Conservation (phyloP, 2,797 vertebrate genomes). For the Oreortyx pictus region DNA sequence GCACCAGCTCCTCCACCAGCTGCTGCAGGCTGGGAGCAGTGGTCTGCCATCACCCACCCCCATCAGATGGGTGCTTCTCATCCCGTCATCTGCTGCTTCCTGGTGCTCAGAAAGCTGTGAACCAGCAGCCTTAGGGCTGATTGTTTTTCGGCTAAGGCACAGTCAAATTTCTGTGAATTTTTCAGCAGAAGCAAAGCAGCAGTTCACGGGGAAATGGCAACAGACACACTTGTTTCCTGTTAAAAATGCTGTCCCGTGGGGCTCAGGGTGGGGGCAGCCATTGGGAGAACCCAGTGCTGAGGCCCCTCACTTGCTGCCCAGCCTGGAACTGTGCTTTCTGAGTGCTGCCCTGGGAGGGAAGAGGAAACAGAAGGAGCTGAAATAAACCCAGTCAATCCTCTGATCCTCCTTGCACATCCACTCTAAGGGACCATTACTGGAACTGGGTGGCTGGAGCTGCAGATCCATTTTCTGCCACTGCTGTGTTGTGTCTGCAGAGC, state of each 20-base stretch:
- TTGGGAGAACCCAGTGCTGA: not conserved
- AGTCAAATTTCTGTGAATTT: not conserved
- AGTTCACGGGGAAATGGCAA: not conserved
- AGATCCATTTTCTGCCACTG: not conserved
- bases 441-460: not conserved
- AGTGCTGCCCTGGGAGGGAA: not conserved
- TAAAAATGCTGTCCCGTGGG: not conserved
- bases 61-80: not conserved
- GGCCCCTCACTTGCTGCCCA: not conserved
- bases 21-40: fast-evolving
- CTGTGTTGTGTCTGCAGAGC: not conserved
- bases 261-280: not conserved
- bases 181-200: not conserved
- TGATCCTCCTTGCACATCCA: not conserved
- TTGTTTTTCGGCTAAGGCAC: not conserved
- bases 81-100: not conserved
- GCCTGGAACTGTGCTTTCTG: fast-evolving
- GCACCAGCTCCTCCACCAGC: not conserved
- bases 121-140: fast-evolving
- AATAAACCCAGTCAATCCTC: not conserved
- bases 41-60: not conserved
- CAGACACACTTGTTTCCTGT: not conserved
- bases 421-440: too few relatives aligned
- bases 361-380: not conserved
- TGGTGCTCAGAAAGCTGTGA: not conserved